phyloP scores from a whole-genome alignment of 2,113 vertebrate genomes.

The Gymnorhina tibicen region DNA sequence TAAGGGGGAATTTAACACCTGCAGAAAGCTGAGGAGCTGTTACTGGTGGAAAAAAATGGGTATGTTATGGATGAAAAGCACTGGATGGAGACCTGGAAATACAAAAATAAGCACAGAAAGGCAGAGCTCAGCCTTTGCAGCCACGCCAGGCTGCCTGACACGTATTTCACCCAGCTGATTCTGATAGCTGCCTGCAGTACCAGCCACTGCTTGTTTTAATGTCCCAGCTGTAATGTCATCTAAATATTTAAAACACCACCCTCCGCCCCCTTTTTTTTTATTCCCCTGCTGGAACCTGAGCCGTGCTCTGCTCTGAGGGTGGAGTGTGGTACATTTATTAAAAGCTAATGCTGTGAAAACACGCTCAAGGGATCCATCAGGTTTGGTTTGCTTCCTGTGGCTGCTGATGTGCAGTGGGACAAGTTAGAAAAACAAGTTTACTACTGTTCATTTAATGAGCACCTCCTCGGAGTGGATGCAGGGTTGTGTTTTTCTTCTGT shows the following conservation, averaged over 20 bases:
- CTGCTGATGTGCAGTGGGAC: not conserved
- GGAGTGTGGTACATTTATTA: conserved; percentile 41
- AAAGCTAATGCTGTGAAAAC: conserved; percentile 35
- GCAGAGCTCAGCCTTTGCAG: not conserved
- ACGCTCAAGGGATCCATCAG: conserved; percentile 23
- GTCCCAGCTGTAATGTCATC: conserved; percentile 13
- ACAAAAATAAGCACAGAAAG: not conserved
- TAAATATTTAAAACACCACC: conserved; percentile 33
- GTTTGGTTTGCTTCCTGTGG: conserved; percentile 39
- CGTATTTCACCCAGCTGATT: not conserved
- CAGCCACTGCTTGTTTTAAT: conserved; percentile 28
- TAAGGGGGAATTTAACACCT: not conserved
- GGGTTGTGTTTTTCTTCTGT: not conserved
- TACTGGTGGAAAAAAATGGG: not conserved
- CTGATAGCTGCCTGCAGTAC: not conserved
- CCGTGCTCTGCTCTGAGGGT: not conserved
- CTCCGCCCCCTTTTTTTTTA: not conserved
- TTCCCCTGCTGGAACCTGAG: conserved; percentile 8
- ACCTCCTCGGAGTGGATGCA: not conserved
- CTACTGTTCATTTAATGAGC: not conserved
- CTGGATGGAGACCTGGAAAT: not conserved
- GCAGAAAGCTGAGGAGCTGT: not conserved
- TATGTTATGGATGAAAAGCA: not conserved
- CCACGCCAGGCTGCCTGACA: not conserved
- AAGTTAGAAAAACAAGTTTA: conserved; percentile 47